A percentile compares a stretch with the other conserved stretches of the same genome.
Evolutionary conservation across 2,888 invertebrate genomes (phyloP).

Genomic region (Notocelia uddmanniana): DNA sequence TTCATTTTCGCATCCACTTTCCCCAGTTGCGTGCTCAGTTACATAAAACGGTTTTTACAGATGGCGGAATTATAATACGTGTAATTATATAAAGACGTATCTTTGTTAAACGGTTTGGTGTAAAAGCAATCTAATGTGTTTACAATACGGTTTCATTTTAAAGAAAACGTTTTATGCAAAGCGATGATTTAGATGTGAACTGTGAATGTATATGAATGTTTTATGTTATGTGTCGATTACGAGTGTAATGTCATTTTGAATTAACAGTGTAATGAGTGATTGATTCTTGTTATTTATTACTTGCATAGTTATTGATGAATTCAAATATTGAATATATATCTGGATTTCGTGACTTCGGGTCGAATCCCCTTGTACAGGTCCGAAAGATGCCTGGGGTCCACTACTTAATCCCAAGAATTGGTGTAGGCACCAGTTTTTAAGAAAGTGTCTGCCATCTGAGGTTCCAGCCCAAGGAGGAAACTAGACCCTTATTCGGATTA

Average conservation of each 20-base stretch:
- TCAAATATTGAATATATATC: too few species aligned
- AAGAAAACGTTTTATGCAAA: neutral
- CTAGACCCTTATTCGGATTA: too few species aligned
- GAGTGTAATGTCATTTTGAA: neutral
- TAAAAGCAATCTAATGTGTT: neutral
- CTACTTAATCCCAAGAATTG: too few species aligned
- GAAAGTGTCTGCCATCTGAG: too few species aligned
- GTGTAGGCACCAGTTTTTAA: too few species aligned
- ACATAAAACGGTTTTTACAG: constrained; percentile 7
- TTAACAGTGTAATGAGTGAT: neutral
- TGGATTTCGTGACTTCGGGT: too few species aligned
- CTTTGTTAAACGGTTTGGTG: neutral
- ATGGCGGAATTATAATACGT: constrained; percentile 7
- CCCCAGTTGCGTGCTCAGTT: neutral
- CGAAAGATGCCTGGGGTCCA: too few species aligned
- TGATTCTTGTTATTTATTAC: neutral
- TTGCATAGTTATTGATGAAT: too few species aligned
- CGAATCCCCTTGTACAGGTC: too few species aligned
- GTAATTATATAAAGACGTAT: constrained; percentile 2
- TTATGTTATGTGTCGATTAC: neutral
- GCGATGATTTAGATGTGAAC: neutral
- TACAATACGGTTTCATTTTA: neutral
- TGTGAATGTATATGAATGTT: neutral
- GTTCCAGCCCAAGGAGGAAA: too few species aligned
- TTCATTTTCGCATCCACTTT: constrained; percentile 16